phyloP scores from a whole-genome alignment of 2,797 vertebrate genomes.

The Anguilla marmorata region DNA sequence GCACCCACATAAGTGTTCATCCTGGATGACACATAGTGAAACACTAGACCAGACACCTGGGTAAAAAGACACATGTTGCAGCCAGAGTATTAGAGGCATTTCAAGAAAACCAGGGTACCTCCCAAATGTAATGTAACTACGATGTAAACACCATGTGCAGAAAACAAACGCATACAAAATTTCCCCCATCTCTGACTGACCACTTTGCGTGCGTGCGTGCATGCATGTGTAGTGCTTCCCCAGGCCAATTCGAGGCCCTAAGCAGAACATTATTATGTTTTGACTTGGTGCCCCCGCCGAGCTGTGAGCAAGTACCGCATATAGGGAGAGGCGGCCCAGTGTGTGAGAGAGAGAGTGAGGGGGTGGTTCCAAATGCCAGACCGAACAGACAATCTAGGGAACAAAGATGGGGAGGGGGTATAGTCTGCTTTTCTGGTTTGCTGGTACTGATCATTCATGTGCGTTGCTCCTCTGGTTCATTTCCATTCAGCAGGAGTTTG shows the following conservation, averaged over 20 bases:
- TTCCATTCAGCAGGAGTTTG: background rate
- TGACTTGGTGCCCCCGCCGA: no score
- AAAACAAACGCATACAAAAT: background rate
- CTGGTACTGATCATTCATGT: background rate
- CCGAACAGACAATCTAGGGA: background rate
- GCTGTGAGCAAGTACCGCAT: no score
- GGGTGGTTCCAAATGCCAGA: background rate
- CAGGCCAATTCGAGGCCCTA: no score
- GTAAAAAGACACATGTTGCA: background rate
- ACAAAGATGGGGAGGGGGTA: background rate
- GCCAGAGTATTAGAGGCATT: background rate
- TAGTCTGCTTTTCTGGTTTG: background rate
- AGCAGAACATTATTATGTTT: no score
- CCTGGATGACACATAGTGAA: background rate
- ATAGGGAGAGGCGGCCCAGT: no score
- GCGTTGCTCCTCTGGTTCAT: background rate
- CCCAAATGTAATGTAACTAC: background rate
- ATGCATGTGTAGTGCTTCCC: background rate
- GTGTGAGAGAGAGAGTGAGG: background rate
- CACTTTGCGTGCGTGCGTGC: background rate
- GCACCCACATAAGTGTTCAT: background rate
- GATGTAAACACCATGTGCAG: background rate
- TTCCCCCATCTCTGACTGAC: background rate
- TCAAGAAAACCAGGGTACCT: background rate
- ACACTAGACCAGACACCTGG: background rate